A percentile compares a stretch with the other conserved stretches of the same genome.
phyloP scores from a whole-genome alignment of 2,113 vertebrate genomes.

The Apteryx mantelli region DNA sequence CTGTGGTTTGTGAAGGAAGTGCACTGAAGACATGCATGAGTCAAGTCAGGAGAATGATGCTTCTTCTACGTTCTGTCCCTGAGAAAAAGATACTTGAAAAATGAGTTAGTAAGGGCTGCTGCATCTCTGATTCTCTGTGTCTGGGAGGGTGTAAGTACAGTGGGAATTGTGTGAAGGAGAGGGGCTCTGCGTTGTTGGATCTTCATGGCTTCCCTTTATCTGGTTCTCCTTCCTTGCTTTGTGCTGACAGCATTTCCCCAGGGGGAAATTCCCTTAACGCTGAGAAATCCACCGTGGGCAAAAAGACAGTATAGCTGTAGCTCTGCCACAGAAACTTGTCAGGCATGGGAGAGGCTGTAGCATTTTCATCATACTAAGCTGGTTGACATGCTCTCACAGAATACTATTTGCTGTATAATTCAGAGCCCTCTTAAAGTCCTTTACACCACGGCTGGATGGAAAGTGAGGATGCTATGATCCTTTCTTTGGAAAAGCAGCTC shows the following conservation, averaged over 20 bases:
- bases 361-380: neutral
- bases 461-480: neutral
- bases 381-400: neutral
- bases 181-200: neutral
- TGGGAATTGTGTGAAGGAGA: neutral
- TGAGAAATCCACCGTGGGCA: neutral
- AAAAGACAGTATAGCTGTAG: neutral
- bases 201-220: neutral
- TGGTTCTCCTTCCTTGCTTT: neutral
- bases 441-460: neutral
- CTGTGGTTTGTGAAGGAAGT: neutral
- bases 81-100: neutral
- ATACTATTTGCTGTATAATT: slow-evolving; percentile 5
- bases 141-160: neutral
- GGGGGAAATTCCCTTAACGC: neutral
- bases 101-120: neutral
- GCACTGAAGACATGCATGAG: neutral
- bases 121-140: neutral
- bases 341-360: neutral
- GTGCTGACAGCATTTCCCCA: slow-evolving; percentile 2
- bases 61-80: neutral
- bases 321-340: neutral
- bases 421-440: neutral
- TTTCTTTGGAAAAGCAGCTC: neutral
- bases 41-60: neutral